phyloP scores from a whole-genome alignment of 2,888 invertebrate species.

The Spodoptera littoralis region DNA sequence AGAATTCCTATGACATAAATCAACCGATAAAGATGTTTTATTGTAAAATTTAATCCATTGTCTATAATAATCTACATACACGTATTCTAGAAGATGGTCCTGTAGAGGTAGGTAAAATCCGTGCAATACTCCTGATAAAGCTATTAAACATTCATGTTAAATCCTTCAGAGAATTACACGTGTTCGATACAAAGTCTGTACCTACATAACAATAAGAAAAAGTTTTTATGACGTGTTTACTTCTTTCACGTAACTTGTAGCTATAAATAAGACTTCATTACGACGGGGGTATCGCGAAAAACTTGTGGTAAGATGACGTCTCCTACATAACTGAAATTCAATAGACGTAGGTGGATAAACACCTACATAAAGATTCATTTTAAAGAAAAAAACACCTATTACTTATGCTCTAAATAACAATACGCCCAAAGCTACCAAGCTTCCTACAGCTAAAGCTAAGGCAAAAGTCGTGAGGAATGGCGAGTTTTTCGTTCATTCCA shows the following conservation, averaged over 20 bases:
- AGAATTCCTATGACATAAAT: too few species aligned
- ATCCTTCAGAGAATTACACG: too few species aligned
- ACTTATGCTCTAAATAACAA: slow-evolving; percentile 8
- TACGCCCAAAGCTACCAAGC: slow-evolving; percentile 10
- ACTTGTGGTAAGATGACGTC: slow-evolving; percentile 1
- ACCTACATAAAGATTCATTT: not conserved
- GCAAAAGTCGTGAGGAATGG: slow-evolving; percentile 21
- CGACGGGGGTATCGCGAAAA: slow-evolving; percentile 8
- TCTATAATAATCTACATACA: too few species aligned
- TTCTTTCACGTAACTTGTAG: slow-evolving; percentile 14
- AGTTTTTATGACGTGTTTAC: slow-evolving; percentile 5
- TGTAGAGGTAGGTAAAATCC: too few species aligned
- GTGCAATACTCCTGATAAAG: too few species aligned
- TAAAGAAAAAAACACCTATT: not conserved
- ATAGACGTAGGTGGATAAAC: not conserved
- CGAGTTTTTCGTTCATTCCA: slow-evolving; percentile 35
- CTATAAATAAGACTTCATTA: slow-evolving; percentile 13
- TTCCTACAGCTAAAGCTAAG: slow-evolving; percentile 7
- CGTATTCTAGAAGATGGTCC: too few species aligned
- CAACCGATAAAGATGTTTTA: not conserved
- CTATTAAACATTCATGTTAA: too few species aligned
- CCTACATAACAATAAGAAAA: not conserved
- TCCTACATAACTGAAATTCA: slow-evolving; percentile 4
- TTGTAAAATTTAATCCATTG: too few species aligned
- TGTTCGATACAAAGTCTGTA: not conserved